Conservation (phyloP, 2,797 vertebrate genomes). For the Crocidura indochinensis region DNA sequence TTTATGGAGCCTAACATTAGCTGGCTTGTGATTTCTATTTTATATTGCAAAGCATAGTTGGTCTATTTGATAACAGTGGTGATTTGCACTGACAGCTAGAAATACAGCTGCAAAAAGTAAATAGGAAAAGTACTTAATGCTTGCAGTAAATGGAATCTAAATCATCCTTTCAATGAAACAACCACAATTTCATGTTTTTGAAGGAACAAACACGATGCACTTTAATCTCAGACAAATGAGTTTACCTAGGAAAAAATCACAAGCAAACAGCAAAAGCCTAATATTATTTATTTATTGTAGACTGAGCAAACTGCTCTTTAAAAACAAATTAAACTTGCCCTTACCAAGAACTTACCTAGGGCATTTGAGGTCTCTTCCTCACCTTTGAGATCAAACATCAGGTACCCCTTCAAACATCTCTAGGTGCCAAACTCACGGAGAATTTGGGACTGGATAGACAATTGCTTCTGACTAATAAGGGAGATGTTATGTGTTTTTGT, state of each 20-base stretch:
- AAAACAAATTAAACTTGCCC: slow-evolving; percentile 71
- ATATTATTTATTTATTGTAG: slow-evolving; percentile 70
- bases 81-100: slow-evolving; percentile 77
- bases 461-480: slow-evolving; percentile 32
- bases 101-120: slow-evolving; percentile 73
- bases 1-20: slow-evolving; percentile 1
- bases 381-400: slow-evolving; percentile 27
- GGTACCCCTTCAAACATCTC: background rate
- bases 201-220: slow-evolving; percentile 66
- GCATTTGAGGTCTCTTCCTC: background rate
- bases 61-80: slow-evolving; percentile 64
- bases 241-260: slow-evolving; percentile 79
- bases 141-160: slow-evolving; percentile 73
- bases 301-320: slow-evolving; percentile 73
- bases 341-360: slow-evolving; percentile 61
- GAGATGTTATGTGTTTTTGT: background rate
- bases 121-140: slow-evolving; percentile 79
- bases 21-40: slow-evolving; percentile 48
- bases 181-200: slow-evolving; percentile 68
- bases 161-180: slow-evolving; percentile 73
- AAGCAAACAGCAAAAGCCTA: slow-evolving; percentile 71
- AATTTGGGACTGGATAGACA: slow-evolving; percentile 13
- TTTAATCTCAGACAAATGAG: slow-evolving; percentile 76
- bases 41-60: slow-evolving; percentile 55
- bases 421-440: slow-evolving; percentile 44